Base-by-base conservation (phyloP, 2,113 vertebrate genomes). In the Indicator indicator region DNA sequence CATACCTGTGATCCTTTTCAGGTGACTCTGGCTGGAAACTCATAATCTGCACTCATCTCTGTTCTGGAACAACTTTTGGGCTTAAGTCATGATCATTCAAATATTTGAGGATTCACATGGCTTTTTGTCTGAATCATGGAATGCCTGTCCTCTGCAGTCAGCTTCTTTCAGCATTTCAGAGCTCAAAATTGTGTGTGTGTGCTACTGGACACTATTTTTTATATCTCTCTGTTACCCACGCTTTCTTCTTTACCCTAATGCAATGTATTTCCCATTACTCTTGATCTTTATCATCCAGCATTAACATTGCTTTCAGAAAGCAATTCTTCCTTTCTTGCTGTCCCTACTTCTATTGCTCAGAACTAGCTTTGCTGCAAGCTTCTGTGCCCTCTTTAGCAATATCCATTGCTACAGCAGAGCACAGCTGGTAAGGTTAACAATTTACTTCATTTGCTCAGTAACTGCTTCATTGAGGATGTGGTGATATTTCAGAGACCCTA, bases 371-470 rank as follows among this genome's bases (percentile, higher is more conserved):
- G 32, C 21, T 80, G 32, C 21, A 63, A 71, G 83, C 54, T 56
- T 5, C 38, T 44, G 4, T 93, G 79, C 60, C 58, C 33, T 77
- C 69, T 77, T 89, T 46, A 90, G 42, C 40, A 60, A 60, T 80
- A 83, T 44, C 28, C 42, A 18, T 86, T 70, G 38, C 69, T 83
- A 83, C 42, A 48, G 44, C 44, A 92, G 50, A 92, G 63, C 63
- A 36, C 36, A 56, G 33, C 33, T 38, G 38, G 60, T 81, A 40
- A 78, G 68, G 75, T 88, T 90, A 88, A 75, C 13, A 80, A 67
- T 90, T 86, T 83, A 71, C 91, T 93, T 89, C 11, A 30, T 93
- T 95, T 93, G 28, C 68, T 93, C 86, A 64, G 69, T 54, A 74
- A 65, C 28, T 83, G 83, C 48, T 90, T 86, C 42, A 88, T 79